These are phyloP conservation scores for Reticulitermes lucifugus DNA, from an alignment of 2,888 invertebrate genomes.

Conservation along the genomic window DNA sequence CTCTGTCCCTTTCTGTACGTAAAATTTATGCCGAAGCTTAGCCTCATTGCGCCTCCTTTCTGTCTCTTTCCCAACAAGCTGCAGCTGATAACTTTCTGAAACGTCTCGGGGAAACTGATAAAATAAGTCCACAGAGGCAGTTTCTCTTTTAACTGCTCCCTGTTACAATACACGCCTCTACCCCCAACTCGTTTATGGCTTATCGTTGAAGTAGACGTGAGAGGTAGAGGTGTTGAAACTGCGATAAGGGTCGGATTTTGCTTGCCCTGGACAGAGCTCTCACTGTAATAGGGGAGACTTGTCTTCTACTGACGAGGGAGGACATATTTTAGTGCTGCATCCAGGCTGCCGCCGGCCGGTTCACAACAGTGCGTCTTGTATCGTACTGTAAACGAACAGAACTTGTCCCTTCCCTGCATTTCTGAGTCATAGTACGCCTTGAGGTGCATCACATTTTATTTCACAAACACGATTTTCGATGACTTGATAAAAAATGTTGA, in stretches of 20 bases:
- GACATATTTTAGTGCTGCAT: neutral
- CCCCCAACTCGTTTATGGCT: neutral
- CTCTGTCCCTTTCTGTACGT: neutral
- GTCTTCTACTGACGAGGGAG: slow-evolving; percentile 4
- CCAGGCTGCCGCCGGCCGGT: neutral
- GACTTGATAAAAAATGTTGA: no score
- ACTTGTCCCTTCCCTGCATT: no score
- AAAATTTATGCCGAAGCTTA: neutral
- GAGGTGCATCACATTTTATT: no score
- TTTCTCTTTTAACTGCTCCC: neutral
- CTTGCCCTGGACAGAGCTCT: neutral
- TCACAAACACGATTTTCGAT: no score
- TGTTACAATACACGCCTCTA: neutral
- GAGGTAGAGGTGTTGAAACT: slow-evolving; percentile 16
- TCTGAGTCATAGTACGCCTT: no score
- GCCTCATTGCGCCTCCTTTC: neutral
- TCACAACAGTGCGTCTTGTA: neutral
- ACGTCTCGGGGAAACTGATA: neutral
- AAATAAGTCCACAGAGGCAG: neutral
- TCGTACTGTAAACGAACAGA: neutral
- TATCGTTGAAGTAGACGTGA: slow-evolving; percentile 4
- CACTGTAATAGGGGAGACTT: neutral
- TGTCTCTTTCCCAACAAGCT: neutral
- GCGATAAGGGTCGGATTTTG: neutral
- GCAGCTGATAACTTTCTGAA: neutral